Evolutionary conservation across 2,888 invertebrate species (phyloP), one percentile per base, ranked within the genome.

Genomic region (Chymomyza procnemis): DNA sequence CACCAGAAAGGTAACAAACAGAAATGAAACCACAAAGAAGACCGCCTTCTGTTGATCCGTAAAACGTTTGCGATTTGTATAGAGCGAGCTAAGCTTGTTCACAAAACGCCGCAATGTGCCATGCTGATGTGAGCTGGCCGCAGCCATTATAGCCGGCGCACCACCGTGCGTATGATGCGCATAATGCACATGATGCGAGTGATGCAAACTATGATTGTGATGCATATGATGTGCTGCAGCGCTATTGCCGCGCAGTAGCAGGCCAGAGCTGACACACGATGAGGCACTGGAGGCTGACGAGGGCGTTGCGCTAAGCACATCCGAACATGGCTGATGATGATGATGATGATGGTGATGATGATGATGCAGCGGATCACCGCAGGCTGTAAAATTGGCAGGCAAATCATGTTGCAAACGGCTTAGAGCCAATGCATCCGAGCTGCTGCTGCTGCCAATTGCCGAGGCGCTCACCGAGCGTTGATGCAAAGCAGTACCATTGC

Each of bases 51-150:
- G 89, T 68, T 90, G 90, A 76, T 91, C 91, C 56, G 89, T 89
- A 63, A 89, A 87, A 50, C 89, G 88, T 74, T 89, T 90, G 2
- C 90, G 88, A 75, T 89, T 91, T 71, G 84, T 86, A 69, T 90
- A 91, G 50, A 90, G 76, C 61, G 90, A 74, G 50, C 87, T 86
- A 18, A 90, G 73, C 74, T 88, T 88, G 75, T 82, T 75, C 30
- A 93, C 86, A 85, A 91, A 80, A 89, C 92, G 79, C 87, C 92
- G 61, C 83, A 92, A 64, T 89, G 92, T 76, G 89, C 92, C 84
- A 88, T 90, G 83, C 30, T 84, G 81, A 26, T n/a, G n/a, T n/a
- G 72, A 71, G 64, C 50, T 26, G 18, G 48, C 47, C 14, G 60
- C 26, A 22, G 22, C 47, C 26, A 41, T 41, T 41, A 41, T 41